These are phyloP conservation scores for Ptychodera flava DNA, from an alignment of 35 echinoderm and acorn worm species.

Conservation along the genomic window DNA sequence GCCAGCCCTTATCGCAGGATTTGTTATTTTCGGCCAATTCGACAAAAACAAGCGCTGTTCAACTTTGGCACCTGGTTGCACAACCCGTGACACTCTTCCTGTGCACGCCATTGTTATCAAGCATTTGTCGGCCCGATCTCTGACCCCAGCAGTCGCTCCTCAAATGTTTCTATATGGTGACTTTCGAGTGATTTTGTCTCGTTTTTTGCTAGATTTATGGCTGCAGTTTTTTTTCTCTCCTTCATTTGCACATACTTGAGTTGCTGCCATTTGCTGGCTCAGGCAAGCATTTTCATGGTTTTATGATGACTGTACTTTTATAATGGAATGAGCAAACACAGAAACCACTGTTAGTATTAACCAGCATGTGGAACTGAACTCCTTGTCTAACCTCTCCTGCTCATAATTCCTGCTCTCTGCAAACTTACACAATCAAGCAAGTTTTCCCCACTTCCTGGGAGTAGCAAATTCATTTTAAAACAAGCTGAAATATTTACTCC, in stretches of 20 bases:
- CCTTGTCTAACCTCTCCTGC: too few relatives aligned
- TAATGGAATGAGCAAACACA: neutral
- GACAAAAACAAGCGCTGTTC: neutral
- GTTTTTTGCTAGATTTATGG: neutral
- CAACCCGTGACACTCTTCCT: neutral
- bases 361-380: too few relatives aligned
- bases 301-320: neutral
- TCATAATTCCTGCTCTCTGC: too few relatives aligned
- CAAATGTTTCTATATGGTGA: neutral
- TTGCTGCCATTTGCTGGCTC: neutral
- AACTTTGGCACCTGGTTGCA: neutral
- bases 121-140: neutral
- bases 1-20: neutral
- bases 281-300: neutral
- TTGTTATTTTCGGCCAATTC: neutral
- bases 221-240: neutral
- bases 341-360: neutral
- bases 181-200: neutral
- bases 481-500: too few relatives aligned
- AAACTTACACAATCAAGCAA: too few relatives aligned
- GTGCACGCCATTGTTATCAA: neutral
- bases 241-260: neutral
- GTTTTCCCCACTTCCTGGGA: too few relatives aligned
- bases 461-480: too few relatives aligned
- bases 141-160: neutral